Evolutionary conservation across 1,140 invertebrate genomes (phyloP).

Genomic region (Caenorhabditis inopinata): DNA sequence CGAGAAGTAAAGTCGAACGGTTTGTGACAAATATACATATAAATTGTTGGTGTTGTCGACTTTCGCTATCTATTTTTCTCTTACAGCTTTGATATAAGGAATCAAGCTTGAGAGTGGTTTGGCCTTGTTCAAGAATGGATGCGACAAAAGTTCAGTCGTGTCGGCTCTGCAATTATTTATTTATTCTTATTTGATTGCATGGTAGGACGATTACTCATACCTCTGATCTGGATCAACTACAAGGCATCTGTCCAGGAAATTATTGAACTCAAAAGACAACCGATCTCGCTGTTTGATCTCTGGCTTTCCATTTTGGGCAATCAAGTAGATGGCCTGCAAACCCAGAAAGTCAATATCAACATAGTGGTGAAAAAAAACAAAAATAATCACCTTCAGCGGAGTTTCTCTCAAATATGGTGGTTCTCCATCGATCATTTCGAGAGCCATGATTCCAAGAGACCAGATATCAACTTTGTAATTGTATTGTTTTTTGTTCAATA

Average conservation of each 20-base stretch:
- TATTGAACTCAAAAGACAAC: constrained; percentile 57
- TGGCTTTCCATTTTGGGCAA: constrained; percentile 66
- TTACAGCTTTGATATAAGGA: constrained; percentile 64
- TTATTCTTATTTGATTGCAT: too few relatives aligned
- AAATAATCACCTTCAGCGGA: constrained; percentile 58
- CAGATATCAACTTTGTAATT: constrained; percentile 66
- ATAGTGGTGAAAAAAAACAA: too few relatives aligned
- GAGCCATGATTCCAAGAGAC: constrained; percentile 62
- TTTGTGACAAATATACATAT: constrained; percentile 26
- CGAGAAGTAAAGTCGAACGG: background rate
- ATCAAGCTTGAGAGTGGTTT: constrained; percentile 60
- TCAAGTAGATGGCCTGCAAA: constrained; percentile 64
- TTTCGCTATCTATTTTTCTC: constrained; percentile 35
- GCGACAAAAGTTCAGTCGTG: constrained; percentile 57
- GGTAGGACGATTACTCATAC: background rate
- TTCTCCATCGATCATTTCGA: constrained; percentile 66
- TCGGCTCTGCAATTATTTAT: constrained; percentile 62
- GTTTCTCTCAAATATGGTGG: constrained; percentile 65
- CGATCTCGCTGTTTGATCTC: constrained; percentile 60
- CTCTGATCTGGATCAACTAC: constrained; percentile 38
- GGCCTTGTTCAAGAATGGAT: constrained; percentile 59
- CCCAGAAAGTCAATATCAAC: too few relatives aligned
- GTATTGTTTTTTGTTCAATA: constrained; percentile 67
- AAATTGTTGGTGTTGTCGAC: background rate
- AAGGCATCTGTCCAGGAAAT: constrained; percentile 60